Conservation (phyloP, 2,888 invertebrate genomes). For the Tachystola acroxantha region DNA sequence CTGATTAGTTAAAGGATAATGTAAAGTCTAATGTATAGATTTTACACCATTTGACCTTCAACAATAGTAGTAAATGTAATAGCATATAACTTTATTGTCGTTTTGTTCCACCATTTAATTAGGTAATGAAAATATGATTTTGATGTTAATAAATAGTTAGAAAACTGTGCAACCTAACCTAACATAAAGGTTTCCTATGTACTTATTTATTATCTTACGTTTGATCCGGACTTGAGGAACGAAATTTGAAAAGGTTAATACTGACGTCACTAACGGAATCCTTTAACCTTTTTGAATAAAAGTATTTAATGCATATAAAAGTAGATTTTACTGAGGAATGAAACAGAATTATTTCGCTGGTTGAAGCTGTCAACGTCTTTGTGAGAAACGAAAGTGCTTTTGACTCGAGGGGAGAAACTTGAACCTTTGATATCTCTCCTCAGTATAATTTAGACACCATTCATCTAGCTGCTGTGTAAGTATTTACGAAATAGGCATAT, state of each 20-base stretch:
- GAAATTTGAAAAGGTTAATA: slow-evolving; percentile 22
- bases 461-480: neutral
- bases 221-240: neutral
- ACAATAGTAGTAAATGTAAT: no score
- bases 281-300: slow-evolving; percentile 27
- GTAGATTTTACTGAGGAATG: slow-evolving; percentile 16
- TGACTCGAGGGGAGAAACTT: slow-evolving; percentile 10
- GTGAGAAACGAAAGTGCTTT: slow-evolving; percentile 14
- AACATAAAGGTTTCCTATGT: no score
- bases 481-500: neutral
- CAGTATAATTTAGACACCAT: slow-evolving; percentile 12
- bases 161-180: no score
- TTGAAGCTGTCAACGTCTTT: slow-evolving; percentile 15
- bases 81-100: no score
- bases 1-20: no score
- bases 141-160: no score
- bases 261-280: slow-evolving; percentile 27
- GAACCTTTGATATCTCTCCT: slow-evolving; percentile 16
- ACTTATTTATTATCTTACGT: neutral
- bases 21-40: no score
- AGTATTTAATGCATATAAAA: slow-evolving; percentile 18
- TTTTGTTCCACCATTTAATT: no score
- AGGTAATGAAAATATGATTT: no score
- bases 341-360: slow-evolving; percentile 22
- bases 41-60: no score